phyloP scores from a whole-genome alignment of 2,888 invertebrate genomes.

The Agonopterix subpropinquella region DNA sequence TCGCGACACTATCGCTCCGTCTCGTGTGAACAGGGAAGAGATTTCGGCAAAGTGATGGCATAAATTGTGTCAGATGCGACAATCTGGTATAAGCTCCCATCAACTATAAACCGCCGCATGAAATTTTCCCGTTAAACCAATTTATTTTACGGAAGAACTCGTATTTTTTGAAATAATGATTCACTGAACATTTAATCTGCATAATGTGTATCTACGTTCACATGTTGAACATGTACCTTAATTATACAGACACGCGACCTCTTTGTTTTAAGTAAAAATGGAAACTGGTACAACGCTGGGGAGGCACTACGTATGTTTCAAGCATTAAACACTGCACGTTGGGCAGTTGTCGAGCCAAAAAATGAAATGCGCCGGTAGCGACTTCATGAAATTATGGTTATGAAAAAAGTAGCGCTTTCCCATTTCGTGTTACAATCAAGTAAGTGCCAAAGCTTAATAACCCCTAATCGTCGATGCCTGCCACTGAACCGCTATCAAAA shows the following conservation, averaged over 20 bases:
- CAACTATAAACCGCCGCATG: constrained; percentile 2
- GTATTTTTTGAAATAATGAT: constrained; percentile 14
- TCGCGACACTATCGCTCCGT: constrained; percentile 11
- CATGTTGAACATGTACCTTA: neutral
- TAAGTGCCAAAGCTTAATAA: constrained; percentile 47
- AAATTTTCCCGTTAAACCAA: constrained; percentile 8
- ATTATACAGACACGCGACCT: constrained; percentile 5
- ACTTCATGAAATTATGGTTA: too few relatives aligned
- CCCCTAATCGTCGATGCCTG: constrained; percentile 48
- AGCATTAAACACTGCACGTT: too few relatives aligned
- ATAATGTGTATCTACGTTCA: constrained; percentile 4
- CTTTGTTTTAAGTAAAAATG: constrained; percentile 7
- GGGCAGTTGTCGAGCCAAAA: too few relatives aligned
- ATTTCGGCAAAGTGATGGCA: constrained; percentile 13
- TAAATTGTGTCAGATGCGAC: constrained; percentile 18
- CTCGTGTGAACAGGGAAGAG: constrained; percentile 8
- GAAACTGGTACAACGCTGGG: constrained; percentile 2
- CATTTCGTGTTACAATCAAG: constrained; percentile 7
- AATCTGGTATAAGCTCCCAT: constrained; percentile 13
- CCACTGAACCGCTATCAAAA: constrained; percentile 60
- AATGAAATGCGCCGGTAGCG: too few relatives aligned
- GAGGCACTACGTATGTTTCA: neutral
- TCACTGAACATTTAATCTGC: constrained; percentile 13
- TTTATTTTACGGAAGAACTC: constrained; percentile 5
- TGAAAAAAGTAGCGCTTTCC: neutral